Percentiles rank a stretch among this genome's conserved stretches.
Conservation (phyloP, 2,797 vertebrate genomes). For the Scyliorhinus canicula region DNA sequence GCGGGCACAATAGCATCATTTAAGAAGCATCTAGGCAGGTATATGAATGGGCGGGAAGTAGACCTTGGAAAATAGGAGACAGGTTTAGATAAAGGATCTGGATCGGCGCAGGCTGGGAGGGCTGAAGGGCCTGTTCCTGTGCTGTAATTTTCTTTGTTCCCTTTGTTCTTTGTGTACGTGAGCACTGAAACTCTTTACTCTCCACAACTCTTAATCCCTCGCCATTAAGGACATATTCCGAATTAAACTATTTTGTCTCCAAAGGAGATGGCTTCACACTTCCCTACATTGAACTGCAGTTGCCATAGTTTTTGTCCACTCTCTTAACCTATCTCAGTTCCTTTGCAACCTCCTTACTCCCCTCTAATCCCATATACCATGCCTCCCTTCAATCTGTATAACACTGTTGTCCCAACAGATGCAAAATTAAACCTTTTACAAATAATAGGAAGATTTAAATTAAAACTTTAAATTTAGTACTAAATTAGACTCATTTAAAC, state of each 20-base stretch:
- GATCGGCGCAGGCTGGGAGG: too few species aligned
- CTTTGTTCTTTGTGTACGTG: not conserved
- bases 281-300: too few species aligned
- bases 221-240: not conserved
- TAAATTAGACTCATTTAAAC: slow-evolving; percentile 5
- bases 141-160: too few species aligned
- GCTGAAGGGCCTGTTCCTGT: too few species aligned
- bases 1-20: too few species aligned
- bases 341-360: not conserved
- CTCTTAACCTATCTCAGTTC: too few species aligned
- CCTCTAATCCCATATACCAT: not conserved
- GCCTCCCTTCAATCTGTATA: not conserved
- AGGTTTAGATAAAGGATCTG: too few species aligned
- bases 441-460: slow-evolving; percentile 1
- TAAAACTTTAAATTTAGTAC: slow-evolving; percentile 6
- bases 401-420: not conserved
- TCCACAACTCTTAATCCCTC: not conserved
- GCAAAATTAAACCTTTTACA: not conserved
- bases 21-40: too few species aligned
- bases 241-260: not conserved
- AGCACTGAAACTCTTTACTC: not conserved
- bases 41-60: too few species aligned
- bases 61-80: too few species aligned
- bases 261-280: too few species aligned
- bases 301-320: too few species aligned